Conservation (phyloP, 2,113 vertebrate genomes). For the Dicerorhinus sumatrensis region DNA sequence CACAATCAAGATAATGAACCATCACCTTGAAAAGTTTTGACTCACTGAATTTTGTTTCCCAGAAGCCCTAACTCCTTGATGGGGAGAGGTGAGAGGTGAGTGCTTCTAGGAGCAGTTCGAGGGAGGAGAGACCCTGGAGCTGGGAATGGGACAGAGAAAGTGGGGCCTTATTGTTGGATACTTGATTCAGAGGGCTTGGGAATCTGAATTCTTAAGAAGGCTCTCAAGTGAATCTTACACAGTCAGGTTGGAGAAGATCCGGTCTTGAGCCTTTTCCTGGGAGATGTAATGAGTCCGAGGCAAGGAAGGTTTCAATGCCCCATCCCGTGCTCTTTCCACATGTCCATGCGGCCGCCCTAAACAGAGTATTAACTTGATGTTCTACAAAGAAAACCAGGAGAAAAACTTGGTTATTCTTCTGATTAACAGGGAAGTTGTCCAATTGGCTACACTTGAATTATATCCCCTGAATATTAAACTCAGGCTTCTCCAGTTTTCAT, state of each 20-base stretch:
- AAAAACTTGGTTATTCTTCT: slow-evolving; percentile 35
- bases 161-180: neutral
- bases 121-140: neutral
- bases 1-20: neutral
- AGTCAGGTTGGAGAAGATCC: too few relatives aligned
- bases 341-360: neutral
- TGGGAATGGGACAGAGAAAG: too few relatives aligned
- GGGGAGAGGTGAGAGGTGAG: neutral
- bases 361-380: neutral
- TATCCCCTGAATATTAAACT: slow-evolving; percentile 56
- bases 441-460: slow-evolving; percentile 62
- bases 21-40: neutral
- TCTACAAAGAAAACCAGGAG: slow-evolving; percentile 46
- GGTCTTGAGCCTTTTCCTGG: neutral
- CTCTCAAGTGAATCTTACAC: neutral
- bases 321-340: neutral
- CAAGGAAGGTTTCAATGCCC: neutral
- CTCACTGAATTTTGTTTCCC: neutral
- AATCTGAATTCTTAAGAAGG: neutral
- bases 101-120: neutral
- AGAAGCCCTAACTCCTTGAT: neutral
- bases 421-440: slow-evolving; percentile 59
- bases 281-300: neutral
- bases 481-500: slow-evolving; percentile 50
- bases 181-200: neutral